phyloP scores from a whole-genome alignment of 2,113 vertebrate species.

The Eolophus roseicapilla region DNA sequence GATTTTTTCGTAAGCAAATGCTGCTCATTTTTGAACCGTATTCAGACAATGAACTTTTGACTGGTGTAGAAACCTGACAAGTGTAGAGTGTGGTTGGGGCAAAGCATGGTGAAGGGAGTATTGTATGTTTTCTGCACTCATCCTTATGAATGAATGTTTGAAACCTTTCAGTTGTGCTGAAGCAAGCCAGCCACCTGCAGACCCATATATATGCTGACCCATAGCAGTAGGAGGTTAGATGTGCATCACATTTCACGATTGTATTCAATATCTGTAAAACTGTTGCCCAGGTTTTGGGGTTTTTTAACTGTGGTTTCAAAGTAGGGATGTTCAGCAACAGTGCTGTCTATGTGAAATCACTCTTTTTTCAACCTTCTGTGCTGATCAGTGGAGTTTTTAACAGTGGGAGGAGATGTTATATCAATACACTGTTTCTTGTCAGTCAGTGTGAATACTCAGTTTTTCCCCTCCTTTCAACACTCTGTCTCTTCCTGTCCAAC shows the following conservation, averaged over 20 bases:
- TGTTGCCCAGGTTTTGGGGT: background rate
- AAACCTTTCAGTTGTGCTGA: background rate
- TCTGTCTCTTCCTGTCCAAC: background rate
- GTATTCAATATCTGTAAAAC: background rate
- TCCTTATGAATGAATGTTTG: background rate
- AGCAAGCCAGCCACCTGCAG: background rate
- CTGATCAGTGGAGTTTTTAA: background rate
- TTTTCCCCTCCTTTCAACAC: background rate
- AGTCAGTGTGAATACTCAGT: background rate
- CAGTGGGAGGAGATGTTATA: background rate
- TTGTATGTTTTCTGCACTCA: background rate
- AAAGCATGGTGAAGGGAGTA: background rate
- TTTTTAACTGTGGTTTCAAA: background rate
- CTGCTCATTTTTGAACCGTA: background rate
- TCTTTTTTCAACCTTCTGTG: background rate
- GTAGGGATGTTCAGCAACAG: background rate
- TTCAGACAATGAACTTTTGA: background rate
- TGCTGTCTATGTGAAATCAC: background rate
- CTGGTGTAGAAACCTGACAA: background rate
- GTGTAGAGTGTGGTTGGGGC: background rate
- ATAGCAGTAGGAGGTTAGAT: background rate
- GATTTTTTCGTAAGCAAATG: background rate
- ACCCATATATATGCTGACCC: background rate
- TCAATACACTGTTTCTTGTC: background rate
- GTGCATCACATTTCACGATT: background rate